Conservation (phyloP, 1,140 invertebrate species). For the Macrocentrus cingulum region DNA sequence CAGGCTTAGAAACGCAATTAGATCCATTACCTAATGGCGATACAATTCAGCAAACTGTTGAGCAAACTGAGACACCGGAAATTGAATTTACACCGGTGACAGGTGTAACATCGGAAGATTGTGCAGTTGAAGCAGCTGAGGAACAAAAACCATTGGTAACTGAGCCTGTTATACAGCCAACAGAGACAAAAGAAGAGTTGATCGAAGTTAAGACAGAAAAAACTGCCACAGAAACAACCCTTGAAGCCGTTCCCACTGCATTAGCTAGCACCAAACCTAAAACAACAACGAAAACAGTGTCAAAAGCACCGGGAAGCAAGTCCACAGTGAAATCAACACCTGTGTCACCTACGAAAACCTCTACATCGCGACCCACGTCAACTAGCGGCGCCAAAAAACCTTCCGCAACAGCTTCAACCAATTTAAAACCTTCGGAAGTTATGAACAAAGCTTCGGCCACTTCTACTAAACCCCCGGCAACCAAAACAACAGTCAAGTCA, state of each 20-base stretch:
- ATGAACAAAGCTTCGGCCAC: constrained; percentile 29
- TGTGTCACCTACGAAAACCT: constrained; percentile 17
- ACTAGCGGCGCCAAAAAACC: constrained; percentile 30
- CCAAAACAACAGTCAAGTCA: constrained; percentile 35
- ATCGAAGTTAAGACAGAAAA: constrained; percentile 38
- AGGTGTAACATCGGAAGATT: too few relatives aligned
- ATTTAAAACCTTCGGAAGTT: constrained; percentile 26
- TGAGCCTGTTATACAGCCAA: constrained; percentile 8
- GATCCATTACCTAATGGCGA: constrained; percentile 20
- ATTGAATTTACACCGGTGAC: constrained; percentile 9
- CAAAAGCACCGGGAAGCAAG: constrained; percentile 40
- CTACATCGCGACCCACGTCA: constrained; percentile 20
- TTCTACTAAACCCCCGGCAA: constrained; percentile 26
- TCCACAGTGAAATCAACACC: constrained; percentile 31
- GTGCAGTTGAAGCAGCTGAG: too few relatives aligned
- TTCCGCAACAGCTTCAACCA: constrained; percentile 28
- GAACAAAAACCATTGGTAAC: too few relatives aligned
- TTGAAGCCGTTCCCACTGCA: constrained; percentile 37
- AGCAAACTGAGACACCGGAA: background rate
- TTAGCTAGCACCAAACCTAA: constrained; percentile 43
- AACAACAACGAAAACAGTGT: constrained; percentile 46
- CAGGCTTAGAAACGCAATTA: constrained; percentile 39
- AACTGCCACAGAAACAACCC: constrained; percentile 36
- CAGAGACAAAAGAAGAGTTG: constrained; percentile 28
- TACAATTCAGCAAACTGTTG: background rate